Conservation (phyloP, 2,888 invertebrate species). For the Drosophila trichaetosa region DNA sequence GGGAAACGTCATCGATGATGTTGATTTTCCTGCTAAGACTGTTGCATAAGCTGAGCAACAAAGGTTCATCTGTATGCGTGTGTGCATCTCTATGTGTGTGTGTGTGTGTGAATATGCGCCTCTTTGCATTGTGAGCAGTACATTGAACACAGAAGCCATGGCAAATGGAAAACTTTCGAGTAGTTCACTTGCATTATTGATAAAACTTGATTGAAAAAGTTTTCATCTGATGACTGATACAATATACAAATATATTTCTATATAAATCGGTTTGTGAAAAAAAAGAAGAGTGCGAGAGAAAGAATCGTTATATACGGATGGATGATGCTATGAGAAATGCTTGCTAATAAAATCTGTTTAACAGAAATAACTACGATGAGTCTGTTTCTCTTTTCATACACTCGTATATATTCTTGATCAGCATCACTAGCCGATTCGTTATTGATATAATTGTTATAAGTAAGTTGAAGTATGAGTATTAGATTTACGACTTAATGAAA, state of each 20-base stretch:
- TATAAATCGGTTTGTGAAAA: not conserved
- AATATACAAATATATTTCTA: not conserved
- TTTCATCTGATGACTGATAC: not conserved
- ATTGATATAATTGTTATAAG: not conserved
- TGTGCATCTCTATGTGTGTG: not conserved
- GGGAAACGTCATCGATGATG: slow-evolving; percentile 38
- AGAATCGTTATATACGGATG: not conserved
- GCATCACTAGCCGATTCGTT: not conserved
- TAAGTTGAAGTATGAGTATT: too few species aligned
- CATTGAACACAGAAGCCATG: slow-evolving; percentile 14
- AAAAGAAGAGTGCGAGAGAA: not conserved
- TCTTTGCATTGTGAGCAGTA: not conserved
- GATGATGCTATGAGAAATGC: not conserved
- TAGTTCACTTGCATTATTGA: not conserved
- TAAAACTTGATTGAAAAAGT: not conserved
- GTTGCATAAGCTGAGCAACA: slow-evolving; percentile 37
- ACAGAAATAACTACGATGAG: not conserved
- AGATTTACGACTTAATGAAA: too few species aligned
- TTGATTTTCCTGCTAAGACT: slow-evolving; percentile 32
- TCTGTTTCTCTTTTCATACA: not conserved
- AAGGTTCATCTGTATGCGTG: not conserved
- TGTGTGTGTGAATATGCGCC: slow-evolving; percentile 6
- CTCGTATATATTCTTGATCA: not conserved
- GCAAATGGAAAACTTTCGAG: slow-evolving; percentile 6
- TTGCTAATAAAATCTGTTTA: not conserved